Conservation (phyloP, 2,888 invertebrate species). For the Spilosoma lubricipeda region DNA sequence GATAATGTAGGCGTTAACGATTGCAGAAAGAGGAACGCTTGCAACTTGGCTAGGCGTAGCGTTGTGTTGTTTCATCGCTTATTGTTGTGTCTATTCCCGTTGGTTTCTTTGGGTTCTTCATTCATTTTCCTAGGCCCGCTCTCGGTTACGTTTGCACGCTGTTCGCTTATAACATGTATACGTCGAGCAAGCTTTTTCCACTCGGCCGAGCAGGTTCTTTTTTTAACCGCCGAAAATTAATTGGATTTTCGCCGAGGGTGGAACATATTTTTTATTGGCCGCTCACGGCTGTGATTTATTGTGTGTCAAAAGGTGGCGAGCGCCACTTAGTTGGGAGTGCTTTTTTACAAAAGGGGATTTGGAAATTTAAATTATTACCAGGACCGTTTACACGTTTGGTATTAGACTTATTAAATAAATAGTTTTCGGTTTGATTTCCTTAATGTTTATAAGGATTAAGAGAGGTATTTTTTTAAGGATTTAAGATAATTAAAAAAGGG, state of each 20-base stretch:
- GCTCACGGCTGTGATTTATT: constrained; percentile 85
- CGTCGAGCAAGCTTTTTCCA: constrained; percentile 74
- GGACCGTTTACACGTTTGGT: constrained; percentile 50
- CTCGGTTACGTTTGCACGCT: constrained; percentile 46
- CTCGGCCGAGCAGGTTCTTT: constrained; percentile 80
- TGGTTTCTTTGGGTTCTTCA: constrained; percentile 19
- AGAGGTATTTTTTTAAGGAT: not conserved
- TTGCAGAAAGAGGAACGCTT: too few species aligned
- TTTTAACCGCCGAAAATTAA: constrained; percentile 85
- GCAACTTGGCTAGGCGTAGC: too few species aligned
- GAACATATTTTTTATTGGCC: constrained; percentile 86
- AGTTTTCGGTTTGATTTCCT: constrained; percentile 23
- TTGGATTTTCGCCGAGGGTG: constrained; percentile 86
- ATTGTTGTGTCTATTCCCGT: constrained; percentile 37
- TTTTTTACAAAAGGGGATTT: constrained; percentile 75
- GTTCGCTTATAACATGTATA: constrained; percentile 53
- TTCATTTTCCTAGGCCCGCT: constrained; percentile 36
- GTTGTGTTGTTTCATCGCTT: constrained; percentile 48
- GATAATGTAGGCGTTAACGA: too few species aligned
- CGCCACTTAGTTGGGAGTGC: constrained; percentile 83
- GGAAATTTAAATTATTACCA: constrained; percentile 69
- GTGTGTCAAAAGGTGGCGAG: constrained; percentile 86
- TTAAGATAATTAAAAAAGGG: too few species aligned
- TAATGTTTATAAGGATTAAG: not conserved
- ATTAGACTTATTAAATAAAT: constrained; percentile 39